These are phyloP conservation scores for Tyto alba DNA, from an alignment of 2,113 vertebrate species.

Conservation along the genomic window DNA sequence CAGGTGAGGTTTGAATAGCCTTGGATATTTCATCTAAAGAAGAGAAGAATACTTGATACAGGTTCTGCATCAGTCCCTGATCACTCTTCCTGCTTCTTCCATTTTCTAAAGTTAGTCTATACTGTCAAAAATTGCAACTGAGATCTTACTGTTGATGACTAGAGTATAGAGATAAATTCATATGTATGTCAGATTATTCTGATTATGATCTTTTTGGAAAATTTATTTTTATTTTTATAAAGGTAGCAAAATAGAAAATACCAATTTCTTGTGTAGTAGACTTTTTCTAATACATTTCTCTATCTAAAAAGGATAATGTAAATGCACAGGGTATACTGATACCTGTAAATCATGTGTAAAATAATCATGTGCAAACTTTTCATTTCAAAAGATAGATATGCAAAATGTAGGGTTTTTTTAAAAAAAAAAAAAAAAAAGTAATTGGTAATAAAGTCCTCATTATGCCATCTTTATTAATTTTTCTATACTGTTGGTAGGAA, in stretches of 20 bases:
- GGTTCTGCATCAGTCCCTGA: neutral
- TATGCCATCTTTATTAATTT: neutral
- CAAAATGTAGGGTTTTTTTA: neutral
- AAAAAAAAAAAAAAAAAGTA: too few species aligned
- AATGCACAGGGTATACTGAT: neutral
- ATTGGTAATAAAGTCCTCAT: neutral
- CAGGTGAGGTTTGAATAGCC: neutral
- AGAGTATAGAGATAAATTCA: neutral
- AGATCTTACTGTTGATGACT: neutral
- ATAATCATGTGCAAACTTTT: neutral
- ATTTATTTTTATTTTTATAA: neutral
- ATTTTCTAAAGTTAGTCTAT: neutral
- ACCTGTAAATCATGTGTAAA: neutral
- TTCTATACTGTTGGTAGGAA: neutral
- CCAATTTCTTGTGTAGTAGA: neutral
- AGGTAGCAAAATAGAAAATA: neutral
- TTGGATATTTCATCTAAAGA: neutral
- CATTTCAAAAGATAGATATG: neutral
- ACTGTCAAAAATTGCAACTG: neutral
- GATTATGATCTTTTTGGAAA: neutral
- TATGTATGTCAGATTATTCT: neutral
- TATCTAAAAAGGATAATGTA: neutral
- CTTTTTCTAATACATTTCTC: neutral
- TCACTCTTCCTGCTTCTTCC: neutral
- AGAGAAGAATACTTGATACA: neutral